Base-by-base conservation (phyloP, 2,113 vertebrate genomes). In the Syrmaticus mikado region DNA sequence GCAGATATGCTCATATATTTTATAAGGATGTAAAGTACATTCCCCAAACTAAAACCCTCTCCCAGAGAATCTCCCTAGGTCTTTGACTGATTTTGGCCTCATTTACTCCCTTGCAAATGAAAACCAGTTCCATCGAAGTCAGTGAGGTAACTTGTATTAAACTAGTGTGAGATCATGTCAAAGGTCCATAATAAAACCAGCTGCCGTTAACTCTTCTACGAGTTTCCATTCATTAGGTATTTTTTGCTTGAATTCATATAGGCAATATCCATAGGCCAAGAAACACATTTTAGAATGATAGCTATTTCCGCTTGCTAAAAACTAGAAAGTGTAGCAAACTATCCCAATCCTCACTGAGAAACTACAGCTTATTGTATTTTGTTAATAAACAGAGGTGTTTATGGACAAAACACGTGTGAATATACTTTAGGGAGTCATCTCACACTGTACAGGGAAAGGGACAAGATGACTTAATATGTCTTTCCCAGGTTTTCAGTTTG, bases 301-400 rank as follows among this genome's bases (percentile, higher is more conserved):
- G 82, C 50, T 87, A 85, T 87, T 94, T 95, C 91, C 82, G 64
- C 80, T 58, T 58, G 68, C 73, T 85, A 93, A 94, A 92, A 90
- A 71, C 24, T 52, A 76, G 41, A 89, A 92, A 94, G 24, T 28
- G 32, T 24, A 90, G 46, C 53, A 82, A 96, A 71, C 62, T 57
- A 52, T 17, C 70, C 66, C 79, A 84, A 32, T 61, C 61, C 43
- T 77, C 40, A 28, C 65, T 40, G 46, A 46, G 86, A 85, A 93
- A 62, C 17, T 77, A 24, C 19, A 89, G 67, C 64, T 93, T 80
- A 82, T 92, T 92, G 61, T 68, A 75, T 91, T 92, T 91, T 92
- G 85, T 94, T 95, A 94, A 95, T 96, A 96, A 96, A 96, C 87
- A 95, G 89, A 94, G 73, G 91, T 68, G 87, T 94, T 97, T 96